phyloP scores from a whole-genome alignment of 2,888 invertebrate genomes.

The Liopterus haemorrhoidalis region DNA sequence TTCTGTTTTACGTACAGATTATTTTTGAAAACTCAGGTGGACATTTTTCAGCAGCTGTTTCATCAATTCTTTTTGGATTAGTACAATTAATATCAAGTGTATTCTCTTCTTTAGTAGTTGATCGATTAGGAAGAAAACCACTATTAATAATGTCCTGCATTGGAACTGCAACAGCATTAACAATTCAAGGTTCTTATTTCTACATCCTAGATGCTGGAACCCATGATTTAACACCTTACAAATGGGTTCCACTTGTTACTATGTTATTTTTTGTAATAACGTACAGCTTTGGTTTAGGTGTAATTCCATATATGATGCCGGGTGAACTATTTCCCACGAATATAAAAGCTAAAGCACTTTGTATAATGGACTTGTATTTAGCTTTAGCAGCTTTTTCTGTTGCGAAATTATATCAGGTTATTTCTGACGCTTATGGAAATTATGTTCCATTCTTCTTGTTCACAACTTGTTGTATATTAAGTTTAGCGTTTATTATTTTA shows the following conservation, averaged over 20 bases:
- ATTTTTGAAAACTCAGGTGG: constrained; percentile 44
- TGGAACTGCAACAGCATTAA: constrained; percentile 44
- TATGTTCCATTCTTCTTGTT: constrained; percentile 48
- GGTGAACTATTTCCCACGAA: constrained; percentile 53
- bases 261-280: constrained; percentile 48
- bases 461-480: constrained; percentile 41
- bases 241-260: constrained; percentile 46
- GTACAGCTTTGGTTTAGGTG: constrained; percentile 50
- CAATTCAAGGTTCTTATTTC: constrained; percentile 45
- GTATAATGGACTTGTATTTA: constrained; percentile 51
- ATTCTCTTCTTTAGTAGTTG: constrained; percentile 54
- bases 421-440: constrained; percentile 43
- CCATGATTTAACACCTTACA: constrained; percentile 39
- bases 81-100: constrained; percentile 55
- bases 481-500: constrained; percentile 43
- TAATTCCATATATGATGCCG: constrained; percentile 49
- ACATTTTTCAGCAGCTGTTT: constrained; percentile 42
- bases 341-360: constrained; percentile 53
- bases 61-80: constrained; percentile 42
- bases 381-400: constrained; percentile 47
- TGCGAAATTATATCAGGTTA: constrained; percentile 46
- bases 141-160: constrained; percentile 50
- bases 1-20: constrained; percentile 57
- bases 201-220: constrained; percentile 42
- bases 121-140: constrained; percentile 51